Conservation (phyloP, 2,797 vertebrate species). For the Sebastes cheni region DNA sequence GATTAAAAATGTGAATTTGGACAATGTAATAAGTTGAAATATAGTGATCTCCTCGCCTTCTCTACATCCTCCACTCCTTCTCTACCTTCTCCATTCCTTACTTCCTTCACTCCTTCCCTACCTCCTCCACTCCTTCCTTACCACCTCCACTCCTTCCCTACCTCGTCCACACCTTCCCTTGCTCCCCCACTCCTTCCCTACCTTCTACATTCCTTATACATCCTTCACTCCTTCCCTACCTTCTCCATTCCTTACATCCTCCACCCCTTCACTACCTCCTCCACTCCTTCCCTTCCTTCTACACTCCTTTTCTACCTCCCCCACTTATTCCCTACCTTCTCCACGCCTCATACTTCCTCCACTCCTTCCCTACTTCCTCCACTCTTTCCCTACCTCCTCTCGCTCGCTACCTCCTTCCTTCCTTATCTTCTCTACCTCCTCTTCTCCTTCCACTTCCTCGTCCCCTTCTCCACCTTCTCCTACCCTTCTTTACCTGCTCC, state of each 20-base stretch:
- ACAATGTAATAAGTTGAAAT: neutral
- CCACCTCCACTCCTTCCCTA: no score
- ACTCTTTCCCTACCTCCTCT: neutral
- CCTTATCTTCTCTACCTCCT: neutral
- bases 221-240: no score
- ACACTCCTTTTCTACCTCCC: neutral
- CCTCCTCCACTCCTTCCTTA: no score
- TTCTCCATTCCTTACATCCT: no score
- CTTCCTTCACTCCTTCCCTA: no score
- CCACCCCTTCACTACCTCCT: neutral
- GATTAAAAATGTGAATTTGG: neutral
- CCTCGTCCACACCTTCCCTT: no score
- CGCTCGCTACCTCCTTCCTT: neutral
- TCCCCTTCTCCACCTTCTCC: neutral
- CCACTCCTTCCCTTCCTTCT: neutral
- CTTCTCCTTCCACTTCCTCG: neutral
- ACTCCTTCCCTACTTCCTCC: neutral
- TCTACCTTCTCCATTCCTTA: no score
- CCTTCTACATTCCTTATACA: neutral
- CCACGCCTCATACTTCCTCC: no score
- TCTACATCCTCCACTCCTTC: no score
- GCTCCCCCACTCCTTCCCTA: neutral
- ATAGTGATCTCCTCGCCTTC: neutral
- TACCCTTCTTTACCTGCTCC: neutral
- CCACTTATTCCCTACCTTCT: no score